A percentile compares a stretch with the other conserved stretches of the same genome.
Conservation (phyloP, 1,140 invertebrate genomes). For the Rhopalosiphum padi region DNA sequence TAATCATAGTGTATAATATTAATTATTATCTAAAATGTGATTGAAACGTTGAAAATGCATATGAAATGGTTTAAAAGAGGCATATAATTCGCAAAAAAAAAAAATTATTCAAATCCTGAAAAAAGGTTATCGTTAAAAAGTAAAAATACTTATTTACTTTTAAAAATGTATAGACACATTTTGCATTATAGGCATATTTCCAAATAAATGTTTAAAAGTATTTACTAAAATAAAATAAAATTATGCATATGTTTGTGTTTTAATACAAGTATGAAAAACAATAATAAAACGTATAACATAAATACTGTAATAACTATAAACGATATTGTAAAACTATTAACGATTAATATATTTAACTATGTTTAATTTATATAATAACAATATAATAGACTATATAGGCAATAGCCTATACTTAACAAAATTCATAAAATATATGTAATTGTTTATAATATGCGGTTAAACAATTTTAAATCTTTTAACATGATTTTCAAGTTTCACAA, state of each 20-base stretch:
- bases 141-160: not conserved
- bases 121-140: too few species aligned
- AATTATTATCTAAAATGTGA: not conserved
- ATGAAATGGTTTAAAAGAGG: not conserved
- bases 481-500: not conserved
- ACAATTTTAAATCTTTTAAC: not conserved
- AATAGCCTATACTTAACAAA: too few species aligned
- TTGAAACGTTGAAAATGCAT: not conserved
- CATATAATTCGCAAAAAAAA: not conserved
- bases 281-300: too few species aligned
- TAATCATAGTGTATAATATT: too few species aligned
- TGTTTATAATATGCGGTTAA: too few species aligned
- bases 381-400: too few species aligned
- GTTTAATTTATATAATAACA: too few species aligned
- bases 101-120: too few species aligned
- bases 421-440: too few species aligned
- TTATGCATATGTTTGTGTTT: not conserved
- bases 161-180: not conserved
- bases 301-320: too few species aligned
- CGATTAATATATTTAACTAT: too few species aligned
- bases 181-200: not conserved
- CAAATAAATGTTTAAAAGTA: not conserved
- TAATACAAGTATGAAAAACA: not conserved
- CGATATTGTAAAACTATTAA: too few species aligned
- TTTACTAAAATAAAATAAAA: not conserved